Conservation (phyloP, 2,113 vertebrate genomes). For the Onychorhynchus coronatus region DNA sequence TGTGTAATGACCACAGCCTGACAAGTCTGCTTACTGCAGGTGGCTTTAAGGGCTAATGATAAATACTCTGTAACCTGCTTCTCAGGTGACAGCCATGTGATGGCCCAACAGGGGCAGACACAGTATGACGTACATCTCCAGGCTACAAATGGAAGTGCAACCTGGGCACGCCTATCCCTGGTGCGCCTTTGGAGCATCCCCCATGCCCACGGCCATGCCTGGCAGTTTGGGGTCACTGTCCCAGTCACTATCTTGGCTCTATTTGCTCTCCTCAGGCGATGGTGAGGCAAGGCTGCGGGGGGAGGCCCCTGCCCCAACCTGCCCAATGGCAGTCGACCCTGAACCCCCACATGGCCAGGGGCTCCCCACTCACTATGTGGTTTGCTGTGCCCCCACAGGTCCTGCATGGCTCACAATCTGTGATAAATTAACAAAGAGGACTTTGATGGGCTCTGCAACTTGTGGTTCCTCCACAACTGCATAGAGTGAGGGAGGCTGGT, state of each 20-base stretch:
- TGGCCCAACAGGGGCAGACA: neutral
- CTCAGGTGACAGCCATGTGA: neutral
- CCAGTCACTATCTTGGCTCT: too few species aligned
- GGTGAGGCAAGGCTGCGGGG: neutral
- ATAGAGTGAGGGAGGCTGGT: neutral
- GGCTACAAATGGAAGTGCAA: neutral
- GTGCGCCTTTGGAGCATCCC: neutral
- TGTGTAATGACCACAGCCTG: neutral
- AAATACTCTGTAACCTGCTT: neutral
- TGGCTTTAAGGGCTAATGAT: neutral
- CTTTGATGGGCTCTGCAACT: neutral
- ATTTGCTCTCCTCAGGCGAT: fast-evolving
- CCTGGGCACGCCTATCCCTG: neutral
- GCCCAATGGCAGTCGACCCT: neutral
- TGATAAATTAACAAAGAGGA: neutral
- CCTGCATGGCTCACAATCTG: neutral
- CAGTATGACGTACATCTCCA: neutral
- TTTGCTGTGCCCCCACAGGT: fast-evolving
- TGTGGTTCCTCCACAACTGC: fast-evolving
- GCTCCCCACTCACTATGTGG: fast-evolving
- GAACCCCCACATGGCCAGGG: neutral
- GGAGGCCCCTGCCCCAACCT: neutral
- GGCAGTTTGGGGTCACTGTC: neutral
- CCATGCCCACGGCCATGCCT: neutral
- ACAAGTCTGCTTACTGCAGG: neutral